These are phyloP conservation scores for Eucera pruinosa DNA, from an alignment of 2,888 invertebrate species.

Conservation along the genomic window DNA sequence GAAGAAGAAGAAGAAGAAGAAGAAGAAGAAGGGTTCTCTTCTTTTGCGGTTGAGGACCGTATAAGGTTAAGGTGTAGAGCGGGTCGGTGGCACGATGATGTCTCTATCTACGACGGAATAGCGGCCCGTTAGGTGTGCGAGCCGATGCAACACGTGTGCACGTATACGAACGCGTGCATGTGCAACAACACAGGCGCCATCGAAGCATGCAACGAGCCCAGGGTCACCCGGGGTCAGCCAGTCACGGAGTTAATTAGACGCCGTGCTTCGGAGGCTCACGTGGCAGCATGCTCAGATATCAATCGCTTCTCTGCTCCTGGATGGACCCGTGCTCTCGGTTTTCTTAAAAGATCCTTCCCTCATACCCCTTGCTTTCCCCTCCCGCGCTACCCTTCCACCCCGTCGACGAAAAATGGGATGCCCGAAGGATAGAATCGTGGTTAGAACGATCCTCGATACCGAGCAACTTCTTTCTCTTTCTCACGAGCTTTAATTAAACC, in stretches of 20 bases:
- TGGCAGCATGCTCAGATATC: conserved; percentile 82
- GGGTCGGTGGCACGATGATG: conserved; percentile 78
- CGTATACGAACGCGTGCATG: conserved; percentile 57
- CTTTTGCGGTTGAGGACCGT: conserved; percentile 46
- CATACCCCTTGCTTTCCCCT: neutral
- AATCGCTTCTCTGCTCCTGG: conserved; percentile 78
- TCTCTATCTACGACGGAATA: conserved; percentile 79
- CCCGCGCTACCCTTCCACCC: too few relatives aligned
- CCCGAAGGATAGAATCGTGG: conserved; percentile 50
- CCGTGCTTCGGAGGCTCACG: conserved; percentile 78
- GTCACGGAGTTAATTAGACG: conserved; percentile 84
- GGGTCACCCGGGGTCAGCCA: conserved; percentile 81
- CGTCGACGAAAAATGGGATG: conserved; percentile 53
- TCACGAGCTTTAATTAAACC: conserved; percentile 36
- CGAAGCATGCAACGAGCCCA: conserved; percentile 74
- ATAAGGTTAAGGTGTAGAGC: conserved; percentile 68
- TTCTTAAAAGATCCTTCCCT: conserved; percentile 58
- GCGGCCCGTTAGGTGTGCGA: conserved; percentile 65
- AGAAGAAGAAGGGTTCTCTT: too few relatives aligned
- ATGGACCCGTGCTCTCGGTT: conserved; percentile 65
- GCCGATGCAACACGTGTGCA: conserved; percentile 72
- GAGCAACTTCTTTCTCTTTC: conserved; percentile 3
- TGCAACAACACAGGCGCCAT: conserved; percentile 72
- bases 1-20: too few relatives aligned
- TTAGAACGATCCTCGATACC: conserved; percentile 32